phyloP scores from a whole-genome alignment of 2,888 invertebrate genomes.

The Didymodactylos carnosus region DNA sequence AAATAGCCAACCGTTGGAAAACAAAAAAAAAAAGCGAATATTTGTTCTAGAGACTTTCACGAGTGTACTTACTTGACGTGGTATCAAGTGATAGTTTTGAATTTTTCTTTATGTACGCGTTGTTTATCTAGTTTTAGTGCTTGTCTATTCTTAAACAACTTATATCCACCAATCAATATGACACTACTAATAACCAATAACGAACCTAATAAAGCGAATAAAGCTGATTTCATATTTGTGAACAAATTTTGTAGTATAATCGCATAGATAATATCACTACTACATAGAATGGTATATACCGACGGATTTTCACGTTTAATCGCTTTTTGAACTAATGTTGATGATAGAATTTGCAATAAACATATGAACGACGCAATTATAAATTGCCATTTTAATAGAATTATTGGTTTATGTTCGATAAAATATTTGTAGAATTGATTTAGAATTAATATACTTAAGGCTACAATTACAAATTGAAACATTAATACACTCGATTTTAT shows the following conservation, averaged over 20 bases:
- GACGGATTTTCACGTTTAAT: not conserved
- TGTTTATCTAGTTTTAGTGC: no score
- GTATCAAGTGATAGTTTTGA: no score
- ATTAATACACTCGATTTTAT: not conserved
- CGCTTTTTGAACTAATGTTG: not conserved
- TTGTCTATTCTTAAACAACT: no score
- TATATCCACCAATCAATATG: not conserved
- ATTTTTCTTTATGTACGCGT: no score
- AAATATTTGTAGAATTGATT: not conserved
- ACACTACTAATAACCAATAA: not conserved
- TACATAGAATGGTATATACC: not conserved
- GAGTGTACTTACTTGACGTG: no score
- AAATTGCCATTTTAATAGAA: not conserved
- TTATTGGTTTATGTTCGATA: not conserved
- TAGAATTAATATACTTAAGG: not conserved
- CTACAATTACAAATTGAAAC: not conserved
- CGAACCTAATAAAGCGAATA: not conserved
- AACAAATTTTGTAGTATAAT: not conserved
- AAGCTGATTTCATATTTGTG: not conserved
- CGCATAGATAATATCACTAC: not conserved
- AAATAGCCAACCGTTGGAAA: no score
- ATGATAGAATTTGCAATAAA: not conserved
- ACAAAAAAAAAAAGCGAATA: no score
- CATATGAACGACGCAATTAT: not conserved
- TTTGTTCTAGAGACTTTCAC: no score